Conservation (phyloP, 30 jellyfish, hydroid and myxozoan species). For the Morbakka virulenta region DNA sequence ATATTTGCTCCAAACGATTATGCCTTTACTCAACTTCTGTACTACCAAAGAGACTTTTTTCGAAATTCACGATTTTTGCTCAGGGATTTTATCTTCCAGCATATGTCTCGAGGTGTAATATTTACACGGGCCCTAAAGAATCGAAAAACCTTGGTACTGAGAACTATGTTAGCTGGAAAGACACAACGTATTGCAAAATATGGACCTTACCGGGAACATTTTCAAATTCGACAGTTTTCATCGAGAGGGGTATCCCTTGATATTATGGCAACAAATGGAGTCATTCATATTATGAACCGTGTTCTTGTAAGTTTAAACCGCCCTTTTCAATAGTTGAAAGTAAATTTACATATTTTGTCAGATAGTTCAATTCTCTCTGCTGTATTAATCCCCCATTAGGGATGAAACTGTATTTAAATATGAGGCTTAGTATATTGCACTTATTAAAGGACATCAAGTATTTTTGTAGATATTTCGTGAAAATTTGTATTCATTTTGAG, state of each 20-base stretch:
- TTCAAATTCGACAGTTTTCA: not conserved
- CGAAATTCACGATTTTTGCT: not conserved
- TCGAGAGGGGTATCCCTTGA: not conserved
- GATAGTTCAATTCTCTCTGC: too few species aligned
- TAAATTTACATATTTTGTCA: too few species aligned
- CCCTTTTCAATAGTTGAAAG: too few species aligned
- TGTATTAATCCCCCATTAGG: too few species aligned
- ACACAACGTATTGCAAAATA: not conserved
- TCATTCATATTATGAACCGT: conserved; percentile 47
- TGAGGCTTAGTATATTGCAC: too few species aligned
- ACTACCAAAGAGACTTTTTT: not conserved
- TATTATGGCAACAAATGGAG: conserved; percentile 40
- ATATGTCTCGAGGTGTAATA: not conserved
- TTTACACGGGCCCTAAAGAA: not conserved
- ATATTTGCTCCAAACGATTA: conserved; percentile 61
- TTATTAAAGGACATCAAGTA: too few species aligned
- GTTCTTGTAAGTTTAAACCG: too few species aligned
- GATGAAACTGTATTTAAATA: too few species aligned
- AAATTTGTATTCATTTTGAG: too few species aligned
- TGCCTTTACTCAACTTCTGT: conserved; percentile 39
- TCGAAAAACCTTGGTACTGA: not conserved
- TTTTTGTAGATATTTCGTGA: too few species aligned
- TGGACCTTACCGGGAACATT: not conserved
- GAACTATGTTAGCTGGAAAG: not conserved
- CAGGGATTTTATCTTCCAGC: not conserved